phyloP scores from a whole-genome alignment of 2,888 invertebrate genomes.

The Drosophila fungiperda region DNA sequence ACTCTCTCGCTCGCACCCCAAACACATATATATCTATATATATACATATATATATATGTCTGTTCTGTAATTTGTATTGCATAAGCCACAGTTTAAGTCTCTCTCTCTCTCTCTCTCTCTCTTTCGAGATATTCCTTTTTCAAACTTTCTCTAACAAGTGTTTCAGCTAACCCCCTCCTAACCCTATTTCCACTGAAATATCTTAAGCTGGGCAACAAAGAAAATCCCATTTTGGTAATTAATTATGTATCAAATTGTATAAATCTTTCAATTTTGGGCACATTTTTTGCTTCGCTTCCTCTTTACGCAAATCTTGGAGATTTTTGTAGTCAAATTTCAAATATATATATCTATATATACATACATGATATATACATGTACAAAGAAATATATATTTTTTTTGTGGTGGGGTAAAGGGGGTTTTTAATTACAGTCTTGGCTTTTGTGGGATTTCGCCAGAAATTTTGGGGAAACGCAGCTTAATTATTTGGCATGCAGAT shows the following conservation, averaged over 20 bases:
- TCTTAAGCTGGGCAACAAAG: slow-evolving; percentile 46
- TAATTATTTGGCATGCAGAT: slow-evolving; percentile 68
- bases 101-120: neutral
- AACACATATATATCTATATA: neutral
- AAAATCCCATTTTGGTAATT: slow-evolving; percentile 47
- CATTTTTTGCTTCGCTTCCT: slow-evolving; percentile 16
- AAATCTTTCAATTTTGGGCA: slow-evolving; percentile 8
- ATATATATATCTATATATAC: neutral
- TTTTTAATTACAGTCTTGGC: slow-evolving; percentile 72
- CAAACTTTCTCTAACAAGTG: slow-evolving; percentile 25
- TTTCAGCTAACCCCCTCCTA: neutral
- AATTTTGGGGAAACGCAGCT: slow-evolving; percentile 63
- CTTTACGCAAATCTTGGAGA: slow-evolving; percentile 12
- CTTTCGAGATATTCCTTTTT: slow-evolving; percentile 5
- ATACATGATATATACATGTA: no score
- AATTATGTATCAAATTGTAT: slow-evolving; percentile 67
- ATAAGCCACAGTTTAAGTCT: slow-evolving; percentile 10
- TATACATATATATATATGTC: neutral
- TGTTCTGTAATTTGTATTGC: slow-evolving; percentile 56
- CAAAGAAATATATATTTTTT: neutral
- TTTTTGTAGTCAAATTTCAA: neutral
- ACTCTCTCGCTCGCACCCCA: neutral
- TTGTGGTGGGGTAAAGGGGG: slow-evolving; percentile 5
- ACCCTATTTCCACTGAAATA: slow-evolving; percentile 35
- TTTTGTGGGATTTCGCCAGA: slow-evolving; percentile 72